phyloP scores from a whole-genome alignment of 2,797 vertebrate species.

The Ataeniobius toweri region DNA sequence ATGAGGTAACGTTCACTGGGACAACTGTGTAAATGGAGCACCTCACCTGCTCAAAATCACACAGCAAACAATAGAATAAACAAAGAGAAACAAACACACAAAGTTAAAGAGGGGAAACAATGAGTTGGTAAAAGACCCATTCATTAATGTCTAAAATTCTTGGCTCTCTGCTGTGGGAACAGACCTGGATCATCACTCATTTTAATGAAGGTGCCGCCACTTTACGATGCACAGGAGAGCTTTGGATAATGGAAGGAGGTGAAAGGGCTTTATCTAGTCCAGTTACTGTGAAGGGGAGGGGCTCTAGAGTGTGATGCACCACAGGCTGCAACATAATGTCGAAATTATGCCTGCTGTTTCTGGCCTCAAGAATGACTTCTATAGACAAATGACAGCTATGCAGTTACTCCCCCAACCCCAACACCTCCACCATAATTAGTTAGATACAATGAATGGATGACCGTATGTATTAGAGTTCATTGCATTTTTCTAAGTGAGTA shows the following conservation, averaged over 20 bases:
- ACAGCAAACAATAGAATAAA: slow-evolving; percentile 15
- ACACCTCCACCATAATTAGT: background rate
- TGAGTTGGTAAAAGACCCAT: slow-evolving; percentile 61
- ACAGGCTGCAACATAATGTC: slow-evolving; percentile 13
- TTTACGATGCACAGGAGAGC: slow-evolving; percentile 54
- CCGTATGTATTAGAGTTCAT: background rate
- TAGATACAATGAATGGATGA: background rate
- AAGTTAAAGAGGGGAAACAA: slow-evolving; percentile 41
- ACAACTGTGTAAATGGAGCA: slow-evolving; percentile 6
- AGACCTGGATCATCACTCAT: slow-evolving; percentile 68
- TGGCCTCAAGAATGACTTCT: background rate
- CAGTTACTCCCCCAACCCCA: too few species aligned
- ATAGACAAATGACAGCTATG: background rate
- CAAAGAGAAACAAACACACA: slow-evolving; percentile 28
- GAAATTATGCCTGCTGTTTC: background rate
- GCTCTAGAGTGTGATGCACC: slow-evolving; percentile 18
- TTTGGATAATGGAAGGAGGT: slow-evolving; percentile 55
- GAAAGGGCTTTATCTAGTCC: slow-evolving; percentile 57
- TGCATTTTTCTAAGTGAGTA: background rate
- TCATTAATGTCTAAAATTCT: slow-evolving; percentile 67
- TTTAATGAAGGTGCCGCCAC: slow-evolving; percentile 66
- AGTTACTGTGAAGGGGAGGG: slow-evolving; percentile 37
- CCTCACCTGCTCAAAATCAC: slow-evolving; percentile 27
- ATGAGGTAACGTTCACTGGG: slow-evolving; percentile 1
- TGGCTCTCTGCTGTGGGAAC: slow-evolving; percentile 47